These are phyloP conservation scores for Odontomyia ornata DNA, from an alignment of 2,888 invertebrate species.

Conservation along the genomic window DNA sequence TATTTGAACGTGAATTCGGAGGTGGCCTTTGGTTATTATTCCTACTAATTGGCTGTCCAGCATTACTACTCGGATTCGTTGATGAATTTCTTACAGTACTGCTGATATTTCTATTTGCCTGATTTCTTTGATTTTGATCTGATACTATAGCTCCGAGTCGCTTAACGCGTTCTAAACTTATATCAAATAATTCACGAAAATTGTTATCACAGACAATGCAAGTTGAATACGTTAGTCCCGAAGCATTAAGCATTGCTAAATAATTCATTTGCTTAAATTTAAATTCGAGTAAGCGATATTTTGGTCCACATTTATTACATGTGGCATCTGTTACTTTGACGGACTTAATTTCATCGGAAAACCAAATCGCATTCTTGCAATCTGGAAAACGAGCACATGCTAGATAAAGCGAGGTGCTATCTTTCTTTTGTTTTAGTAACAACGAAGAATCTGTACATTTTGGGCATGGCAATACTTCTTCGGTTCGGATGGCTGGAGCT, in stretches of 20 bases:
- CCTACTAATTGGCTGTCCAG: neutral
- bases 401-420: constrained; percentile 75
- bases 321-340: constrained; percentile 71
- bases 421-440: constrained; percentile 74
- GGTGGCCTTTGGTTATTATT: neutral
- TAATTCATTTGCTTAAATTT: constrained; percentile 54
- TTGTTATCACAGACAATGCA: constrained; percentile 61
- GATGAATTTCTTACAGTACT: neutral
- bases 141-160: constrained; percentile 58
- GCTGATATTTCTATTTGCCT: neutral
- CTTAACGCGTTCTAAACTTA: constrained; percentile 60
- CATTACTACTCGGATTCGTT: neutral
- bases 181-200: constrained; percentile 59
- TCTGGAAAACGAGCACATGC: constrained; percentile 81
- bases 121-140: constrained; percentile 46
- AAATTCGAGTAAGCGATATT: constrained; percentile 49
- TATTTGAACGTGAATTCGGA: constrained; percentile 26
- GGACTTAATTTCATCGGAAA: constrained; percentile 75
- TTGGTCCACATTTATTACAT: constrained; percentile 67
- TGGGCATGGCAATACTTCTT: constrained; percentile 75
- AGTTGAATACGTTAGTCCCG: constrained; percentile 59
- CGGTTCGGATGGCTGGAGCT: constrained; percentile 46
- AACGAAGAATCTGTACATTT: constrained; percentile 75
- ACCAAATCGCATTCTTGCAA: constrained; percentile 85
- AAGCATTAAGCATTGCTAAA: constrained; percentile 57